These are phyloP conservation scores for Euplexia lucipara DNA, from an alignment of 2,888 invertebrate species.

Conservation along the genomic window DNA sequence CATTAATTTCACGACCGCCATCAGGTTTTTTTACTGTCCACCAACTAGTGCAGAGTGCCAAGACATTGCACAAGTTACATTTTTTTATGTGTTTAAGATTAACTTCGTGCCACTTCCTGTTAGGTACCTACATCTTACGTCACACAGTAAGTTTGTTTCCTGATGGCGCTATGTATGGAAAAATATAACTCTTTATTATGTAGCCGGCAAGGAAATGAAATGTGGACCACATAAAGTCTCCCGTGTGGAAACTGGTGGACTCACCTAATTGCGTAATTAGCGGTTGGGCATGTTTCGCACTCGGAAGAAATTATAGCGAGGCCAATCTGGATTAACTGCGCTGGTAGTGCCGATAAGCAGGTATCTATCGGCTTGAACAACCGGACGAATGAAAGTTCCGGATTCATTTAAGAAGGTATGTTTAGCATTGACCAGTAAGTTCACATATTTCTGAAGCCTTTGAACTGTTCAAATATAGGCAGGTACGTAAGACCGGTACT, in stretches of 20 bases:
- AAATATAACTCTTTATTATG: slow-evolving; percentile 47
- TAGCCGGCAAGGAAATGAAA: slow-evolving; percentile 52
- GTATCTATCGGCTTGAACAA: slow-evolving; percentile 39
- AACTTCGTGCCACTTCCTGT: slow-evolving; percentile 63
- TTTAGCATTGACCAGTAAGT: slow-evolving; percentile 10
- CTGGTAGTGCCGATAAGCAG: slow-evolving; percentile 52
- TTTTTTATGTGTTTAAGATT: slow-evolving; percentile 63
- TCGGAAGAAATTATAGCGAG: slow-evolving; percentile 20
- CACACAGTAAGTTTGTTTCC: slow-evolving; percentile 61
- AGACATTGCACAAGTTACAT: slow-evolving; percentile 69
- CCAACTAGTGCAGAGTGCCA: slow-evolving; percentile 58
- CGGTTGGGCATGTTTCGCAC: slow-evolving; percentile 24
- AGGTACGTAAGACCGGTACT: no score
- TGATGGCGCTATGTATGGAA: slow-evolving; percentile 39
- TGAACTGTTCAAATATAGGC: no score
- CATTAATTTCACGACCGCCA: slow-evolving; percentile 73
- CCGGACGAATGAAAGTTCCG: slow-evolving; percentile 55
- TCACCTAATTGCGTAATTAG: slow-evolving; percentile 51
- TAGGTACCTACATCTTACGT: slow-evolving; percentile 65
- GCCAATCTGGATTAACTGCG: slow-evolving; percentile 25
- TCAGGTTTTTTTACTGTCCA: slow-evolving; percentile 54
- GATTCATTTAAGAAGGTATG: slow-evolving; percentile 22
- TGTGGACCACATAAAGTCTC: slow-evolving; percentile 46
- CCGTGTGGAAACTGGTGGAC: slow-evolving; percentile 18
- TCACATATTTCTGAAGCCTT: slow-evolving; percentile 6